Base-by-base conservation (phyloP, 1,140 invertebrate species). In the Tribolium castaneum region DNA sequence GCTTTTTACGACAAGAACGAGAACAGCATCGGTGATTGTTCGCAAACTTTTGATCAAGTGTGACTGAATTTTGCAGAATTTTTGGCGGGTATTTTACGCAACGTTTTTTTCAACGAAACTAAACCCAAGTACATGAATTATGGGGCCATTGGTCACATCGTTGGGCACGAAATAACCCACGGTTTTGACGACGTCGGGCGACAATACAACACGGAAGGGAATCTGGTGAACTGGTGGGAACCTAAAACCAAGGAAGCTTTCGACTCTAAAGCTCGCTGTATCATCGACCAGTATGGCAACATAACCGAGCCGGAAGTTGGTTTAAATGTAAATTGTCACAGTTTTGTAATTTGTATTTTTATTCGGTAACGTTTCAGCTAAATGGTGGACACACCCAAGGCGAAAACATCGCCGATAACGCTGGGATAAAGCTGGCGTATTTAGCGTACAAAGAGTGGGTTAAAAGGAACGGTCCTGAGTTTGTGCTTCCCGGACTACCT, bases 331-430 rank as follows among this genome's bases (percentile, higher is more conserved):
- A 35, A 13, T 66, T 45, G 7, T 45, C 0, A 45, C 7, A 10
- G n/a, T 45, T 45, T 45, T 45, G 7, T 45, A n/a, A 1, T 45
- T 10, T n/a, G 1, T 45, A 0, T 34, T 14, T 66, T 35, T 39
- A 66, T 66, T 66, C 30, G 54, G 10, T 19, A 12, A 30, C 5
- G 2, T 86, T 87, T 12, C 82, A 96, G 94, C 80, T 96, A 13
- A 97, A 97, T 80, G 96, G 96, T 39, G 92, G 95, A 50, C 96
- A 96, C 79, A 96, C 95, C 0, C 95, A 97, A 87, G 94, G 93
- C 9, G 96, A 97, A 83, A 97, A 97, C 84, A 97, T 97, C 59
- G 96, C 96, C 0, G 96, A 97, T 85, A 97, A 97, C 84, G 95
- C 94, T 9, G 92, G 92, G 2, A 86, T 94, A 9, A 92, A 92